Evolutionary conservation across 1,140 invertebrate genomes (phyloP).

Genomic region (Philotrypesis tridentata): DNA sequence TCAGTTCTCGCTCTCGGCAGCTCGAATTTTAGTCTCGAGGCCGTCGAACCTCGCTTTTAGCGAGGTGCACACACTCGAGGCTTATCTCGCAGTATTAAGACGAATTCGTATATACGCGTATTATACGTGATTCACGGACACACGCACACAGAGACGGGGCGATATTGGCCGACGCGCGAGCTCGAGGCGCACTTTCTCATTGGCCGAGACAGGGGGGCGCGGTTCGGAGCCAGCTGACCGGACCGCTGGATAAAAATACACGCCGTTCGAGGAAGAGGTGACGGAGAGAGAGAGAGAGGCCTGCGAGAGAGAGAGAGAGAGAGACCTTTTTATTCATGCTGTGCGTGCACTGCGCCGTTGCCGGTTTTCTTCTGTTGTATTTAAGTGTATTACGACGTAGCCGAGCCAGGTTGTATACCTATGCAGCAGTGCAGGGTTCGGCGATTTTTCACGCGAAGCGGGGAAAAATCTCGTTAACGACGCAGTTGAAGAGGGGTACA

Average conservation of each 20-base stretch:
- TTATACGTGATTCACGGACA: background rate
- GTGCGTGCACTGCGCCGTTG: background rate
- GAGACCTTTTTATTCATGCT: background rate
- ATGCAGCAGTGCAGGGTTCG: too few species aligned
- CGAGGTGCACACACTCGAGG: background rate
- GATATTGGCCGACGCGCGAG: too few species aligned
- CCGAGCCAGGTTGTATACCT: too few species aligned
- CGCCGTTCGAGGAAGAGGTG: background rate
- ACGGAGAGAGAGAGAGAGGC: background rate
- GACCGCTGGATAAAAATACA: background rate
- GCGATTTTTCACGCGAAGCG: too few species aligned
- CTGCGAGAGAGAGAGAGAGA: background rate
- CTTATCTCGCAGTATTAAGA: too few species aligned
- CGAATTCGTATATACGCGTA: too few species aligned
- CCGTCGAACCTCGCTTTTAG: conserved; percentile 17
- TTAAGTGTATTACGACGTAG: too few species aligned
- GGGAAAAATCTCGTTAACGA: too few species aligned
- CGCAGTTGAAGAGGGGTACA: too few species aligned
- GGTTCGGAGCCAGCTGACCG: background rate
- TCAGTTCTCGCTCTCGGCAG: too few species aligned
- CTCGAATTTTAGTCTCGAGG: background rate
- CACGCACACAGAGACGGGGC: background rate
- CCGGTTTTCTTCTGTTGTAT: too few species aligned
- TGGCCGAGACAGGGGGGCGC: conserved; percentile 17
- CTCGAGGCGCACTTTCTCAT: conserved; percentile 4